Conservation (phyloP, 2,113 vertebrate species). For the Arizona elegans region DNA sequence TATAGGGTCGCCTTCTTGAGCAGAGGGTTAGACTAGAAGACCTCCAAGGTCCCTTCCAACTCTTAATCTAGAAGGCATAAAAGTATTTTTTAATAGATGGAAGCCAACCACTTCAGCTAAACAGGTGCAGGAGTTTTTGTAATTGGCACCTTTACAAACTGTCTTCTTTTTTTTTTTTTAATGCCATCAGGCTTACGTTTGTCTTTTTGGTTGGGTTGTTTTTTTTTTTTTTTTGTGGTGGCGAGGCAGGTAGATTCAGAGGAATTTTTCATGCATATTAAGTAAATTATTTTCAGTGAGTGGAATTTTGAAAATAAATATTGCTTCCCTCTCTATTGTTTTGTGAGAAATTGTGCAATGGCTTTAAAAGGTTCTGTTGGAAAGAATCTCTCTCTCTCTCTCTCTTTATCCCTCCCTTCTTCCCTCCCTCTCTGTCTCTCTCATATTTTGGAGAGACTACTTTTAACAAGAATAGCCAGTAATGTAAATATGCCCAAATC, state of each 20-base stretch:
- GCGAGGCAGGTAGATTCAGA: not conserved
- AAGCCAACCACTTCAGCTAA: not conserved
- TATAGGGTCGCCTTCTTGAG: not conserved
- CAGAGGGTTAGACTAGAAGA: not conserved
- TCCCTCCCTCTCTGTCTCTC: too few species aligned
- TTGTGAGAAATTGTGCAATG: not conserved
- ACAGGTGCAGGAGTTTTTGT: not conserved
- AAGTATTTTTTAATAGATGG: not conserved
- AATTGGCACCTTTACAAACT: not conserved
- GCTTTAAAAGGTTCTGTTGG: not conserved
- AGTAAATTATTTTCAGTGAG: not conserved
- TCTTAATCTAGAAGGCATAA: not conserved
- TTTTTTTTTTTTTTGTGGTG: not conserved
- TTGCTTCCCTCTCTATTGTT: not conserved
- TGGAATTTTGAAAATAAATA: not conserved
- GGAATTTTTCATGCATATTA: not conserved
- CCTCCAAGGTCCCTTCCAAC: not conserved
- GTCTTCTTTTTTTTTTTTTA: not conserved
- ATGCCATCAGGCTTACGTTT: not conserved
- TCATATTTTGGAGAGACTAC: not conserved
- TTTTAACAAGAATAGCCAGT: not conserved
- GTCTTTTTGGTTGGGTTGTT: not conserved
- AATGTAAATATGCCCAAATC: not conserved
- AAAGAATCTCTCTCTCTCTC: not conserved
- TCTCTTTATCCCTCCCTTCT: not conserved